phyloP scores from a whole-genome alignment of 1,140 invertebrate genomes.

The Drosophila paulistorum region DNA sequence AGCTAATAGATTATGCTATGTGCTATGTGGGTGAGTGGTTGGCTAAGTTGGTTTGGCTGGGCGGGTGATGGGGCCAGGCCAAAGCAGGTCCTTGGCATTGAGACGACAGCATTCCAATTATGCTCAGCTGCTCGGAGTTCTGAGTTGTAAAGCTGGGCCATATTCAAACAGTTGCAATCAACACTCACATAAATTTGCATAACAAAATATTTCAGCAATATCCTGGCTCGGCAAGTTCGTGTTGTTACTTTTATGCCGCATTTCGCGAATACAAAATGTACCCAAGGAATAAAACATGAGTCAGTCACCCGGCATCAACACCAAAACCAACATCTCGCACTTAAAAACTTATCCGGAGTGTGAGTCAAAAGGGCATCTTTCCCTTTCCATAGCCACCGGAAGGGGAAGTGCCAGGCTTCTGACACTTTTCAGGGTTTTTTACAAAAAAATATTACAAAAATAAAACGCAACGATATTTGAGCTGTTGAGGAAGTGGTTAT shows the following conservation, averaged over 20 bases:
- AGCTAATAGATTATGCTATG: conserved; percentile 66
- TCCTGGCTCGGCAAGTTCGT: conserved; percentile 50
- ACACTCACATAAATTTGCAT: conserved; percentile 79
- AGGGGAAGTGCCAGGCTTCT: conserved; percentile 20
- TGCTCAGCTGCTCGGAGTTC: conserved; percentile 26
- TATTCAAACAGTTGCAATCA: conserved; percentile 72
- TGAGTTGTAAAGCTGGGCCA: conserved; percentile 9
- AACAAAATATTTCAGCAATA: conserved; percentile 59
- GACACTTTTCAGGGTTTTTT: neutral
- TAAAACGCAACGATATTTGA: conserved; percentile 31
- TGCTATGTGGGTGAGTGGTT: conserved; percentile 16
- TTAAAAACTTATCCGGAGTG: conserved; percentile 58
- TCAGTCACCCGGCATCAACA: conserved; percentile 22
- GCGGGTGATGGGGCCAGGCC: conserved; percentile 24
- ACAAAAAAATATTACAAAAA: conserved; percentile 21
- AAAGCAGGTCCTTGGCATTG: conserved; percentile 41
- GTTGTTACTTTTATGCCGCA: conserved; percentile 61
- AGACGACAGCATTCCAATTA: conserved; percentile 38
- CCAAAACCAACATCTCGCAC: conserved; percentile 13
- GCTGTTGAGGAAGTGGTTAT: conserved; percentile 50
- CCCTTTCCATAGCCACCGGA: conserved; percentile 21
- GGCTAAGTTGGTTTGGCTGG: no score
- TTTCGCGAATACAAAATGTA: conserved; percentile 63
- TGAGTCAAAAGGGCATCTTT: conserved; percentile 35
- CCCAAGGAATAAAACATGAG: conserved; percentile 75